Evolutionary conservation across 2,797 vertebrate genomes (phyloP), one percentile per base, ranked within the genome.

Genomic region (Periophthalmus magnuspinnatus): DNA sequence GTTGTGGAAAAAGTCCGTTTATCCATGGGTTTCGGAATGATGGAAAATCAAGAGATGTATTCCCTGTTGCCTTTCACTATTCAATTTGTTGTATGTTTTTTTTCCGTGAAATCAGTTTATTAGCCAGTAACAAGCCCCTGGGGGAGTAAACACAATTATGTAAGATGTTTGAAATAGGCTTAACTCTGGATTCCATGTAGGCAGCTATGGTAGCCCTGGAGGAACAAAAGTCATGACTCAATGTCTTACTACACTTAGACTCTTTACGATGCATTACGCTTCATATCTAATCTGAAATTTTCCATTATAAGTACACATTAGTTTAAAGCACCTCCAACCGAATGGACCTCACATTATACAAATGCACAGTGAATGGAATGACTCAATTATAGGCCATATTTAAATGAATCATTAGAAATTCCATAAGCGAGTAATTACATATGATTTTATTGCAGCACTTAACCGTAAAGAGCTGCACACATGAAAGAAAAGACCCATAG

Each of bases 31-130:
- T n/a, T n/a, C n/a, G n/a, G n/a, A n/a, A n/a, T n/a, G n/a, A n/a
- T n/a, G n/a, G n/a, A n/a, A n/a, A n/a, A n/a, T n/a, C n/a, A n/a
- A n/a, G n/a, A n/a, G n/a, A n/a, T n/a, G n/a, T n/a, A n/a, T n/a
- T n/a, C n/a, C n/a, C n/a, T n/a, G 36, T 36, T 5, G 10, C 38
- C 34, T 13, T 61, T 61, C 21, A 1, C 9, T 41, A 21, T 14
- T 38, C 34, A 38, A 36, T 36, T 41, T 36, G 32, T 34, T 14
- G 9, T 34, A 36, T 60, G 17, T 60, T 32, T n/a, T 55, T 28
- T 45, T 45, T 7, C n/a, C 11, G n/a, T 21, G n/a, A 61, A 61
- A 61, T 47, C 63, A 22, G 68, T 68, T 74, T 48, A 70, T 82
- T 59, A 69, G n/a, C 17, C 65, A 19, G 52, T 32, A 60, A 62